Evolutionary conservation across 2,888 invertebrate genomes (phyloP), one percentile per base, ranked within the genome.

Genomic region (Tanypteryx hageni): DNA sequence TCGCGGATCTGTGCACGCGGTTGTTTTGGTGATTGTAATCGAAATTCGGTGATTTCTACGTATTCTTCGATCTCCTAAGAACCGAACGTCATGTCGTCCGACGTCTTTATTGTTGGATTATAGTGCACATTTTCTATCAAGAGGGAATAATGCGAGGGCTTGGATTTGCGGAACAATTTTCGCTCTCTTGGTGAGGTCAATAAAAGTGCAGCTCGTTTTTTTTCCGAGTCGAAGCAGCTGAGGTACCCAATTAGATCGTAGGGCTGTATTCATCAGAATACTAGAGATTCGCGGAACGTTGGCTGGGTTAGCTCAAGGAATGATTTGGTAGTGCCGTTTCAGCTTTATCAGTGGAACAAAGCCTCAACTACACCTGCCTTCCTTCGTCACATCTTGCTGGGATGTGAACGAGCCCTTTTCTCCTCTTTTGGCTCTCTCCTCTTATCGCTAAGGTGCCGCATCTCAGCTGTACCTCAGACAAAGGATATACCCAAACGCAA

Each of bases 271-370:
- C 44, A 44, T 5, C 68, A 68, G 27, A 76, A 76, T 89, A 89
- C 22, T n/a, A 56, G 89, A 64, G 44, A 89, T 14, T 31, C 44
- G 44, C 44, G 64, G 64, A 64, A 61, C 59, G 89, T 64, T 64
- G 31, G 61, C 27, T 27, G n/a, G 64, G 68, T 68, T 31, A 64
- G 31, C 44, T 89, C 61, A 9, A 89, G 89, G 68, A 89, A 64
- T 89, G 89, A 89, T 89, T 89, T 64, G 61, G 61, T 58, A 31
- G 59, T 61, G 27, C 27, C 18, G 13, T 58, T 89, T 61, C 68
- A 61, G 61, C 31, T 68, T 89, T 64, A 89, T 64, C 64, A 89
- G 89, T 10, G n/a, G n/a, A 89, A 61, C 89, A 89, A 64, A 31
- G 64, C 27, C 27, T 27, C 58, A 58, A 58, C 2, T 18, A 11